A percentile compares a stretch with the other conserved stretches of the same genome.
These are phyloP conservation scores for Cotesia typhae DNA, from an alignment of 1,140 invertebrate species.

Conservation along the genomic window DNA sequence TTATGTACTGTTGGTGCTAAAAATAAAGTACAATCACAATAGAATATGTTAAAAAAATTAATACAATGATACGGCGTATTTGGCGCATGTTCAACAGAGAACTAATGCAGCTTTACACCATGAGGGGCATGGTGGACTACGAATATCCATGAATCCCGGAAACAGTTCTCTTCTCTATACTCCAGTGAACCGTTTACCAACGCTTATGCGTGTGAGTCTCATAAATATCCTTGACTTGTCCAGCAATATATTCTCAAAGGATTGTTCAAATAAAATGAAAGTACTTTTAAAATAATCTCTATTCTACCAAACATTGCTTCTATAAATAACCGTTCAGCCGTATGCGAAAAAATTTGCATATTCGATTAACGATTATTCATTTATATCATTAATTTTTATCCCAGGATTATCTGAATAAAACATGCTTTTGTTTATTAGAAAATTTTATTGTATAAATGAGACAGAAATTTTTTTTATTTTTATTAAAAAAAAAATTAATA, in stretches of 20 bases:
- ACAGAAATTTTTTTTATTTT: too few relatives aligned
- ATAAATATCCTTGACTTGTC: conserved; percentile 28
- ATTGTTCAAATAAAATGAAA: conserved; percentile 1
- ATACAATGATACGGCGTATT: conserved; percentile 41
- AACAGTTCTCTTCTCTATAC: conserved; percentile 12
- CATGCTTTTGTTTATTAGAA: too few relatives aligned
- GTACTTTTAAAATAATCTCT: too few relatives aligned
- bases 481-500: too few relatives aligned
- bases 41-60: conserved; percentile 37
- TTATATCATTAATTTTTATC: too few relatives aligned
- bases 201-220: conserved; percentile 33
- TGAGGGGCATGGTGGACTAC: conserved; percentile 7
- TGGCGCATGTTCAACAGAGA: conserved; percentile 48
- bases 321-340: not conserved
- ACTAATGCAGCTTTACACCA: conserved; percentile 43
- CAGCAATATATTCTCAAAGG: conserved; percentile 12
- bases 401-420: too few relatives aligned
- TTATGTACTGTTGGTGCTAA: conserved; percentile 6
- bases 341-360: too few relatives aligned
- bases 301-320: not conserved
- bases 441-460: too few relatives aligned
- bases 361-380: too few relatives aligned
- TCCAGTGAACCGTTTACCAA: not conserved
- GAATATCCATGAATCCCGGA: conserved; percentile 22
- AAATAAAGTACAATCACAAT: conserved; percentile 25